Evolutionary conservation across 2,797 vertebrate species (phyloP), one percentile per base, ranked within the genome.

Genomic region (Scomberomorus guttatus): DNA sequence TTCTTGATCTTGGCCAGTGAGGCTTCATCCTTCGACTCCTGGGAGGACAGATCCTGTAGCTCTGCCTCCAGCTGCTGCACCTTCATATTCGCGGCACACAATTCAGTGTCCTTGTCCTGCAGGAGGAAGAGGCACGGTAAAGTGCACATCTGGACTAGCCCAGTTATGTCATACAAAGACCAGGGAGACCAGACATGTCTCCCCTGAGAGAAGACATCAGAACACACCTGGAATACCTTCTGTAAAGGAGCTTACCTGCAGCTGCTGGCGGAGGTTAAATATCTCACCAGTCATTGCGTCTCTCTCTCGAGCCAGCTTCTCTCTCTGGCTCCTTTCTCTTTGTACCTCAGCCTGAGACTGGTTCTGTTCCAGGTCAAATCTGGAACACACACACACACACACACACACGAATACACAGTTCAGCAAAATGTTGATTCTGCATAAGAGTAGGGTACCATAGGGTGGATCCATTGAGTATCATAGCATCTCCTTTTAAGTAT

Each of bases 21-120:
- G 7, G 97, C 98, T 67, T 99, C 98, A 0, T 99, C 98, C 91
- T 99, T 99, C 4, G 97, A 97, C 92, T 99, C 98, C 94, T 99
- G 98, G 54, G 96, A 98, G 85, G 97, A 97, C 71, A 99, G 93
- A 93, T 99, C 98, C 89, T 98, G 97, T 44, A 99, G 95, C 92
- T 99, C 98, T 0, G 95, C 96, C 86, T 99, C 98, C 94, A 99
- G 94, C 5, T 97, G 95, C 79, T 98, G 96, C 0, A 95, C 87
- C 90, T 98, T 98, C 89, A 97, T 93, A 0, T 95, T 96, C 61
- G 95, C 87, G 1, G 94, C 87, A 0, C 87, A 85, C 13, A 99
- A 92, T 82, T 98, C 98, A 0, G 89, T 91, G 83, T 99, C 98
- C 90, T 94, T 94, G 75, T 93, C 92, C 93, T 93, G 84, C 48